Conservation (phyloP, 2,888 invertebrate species). For the Rhagonycha fulva region DNA sequence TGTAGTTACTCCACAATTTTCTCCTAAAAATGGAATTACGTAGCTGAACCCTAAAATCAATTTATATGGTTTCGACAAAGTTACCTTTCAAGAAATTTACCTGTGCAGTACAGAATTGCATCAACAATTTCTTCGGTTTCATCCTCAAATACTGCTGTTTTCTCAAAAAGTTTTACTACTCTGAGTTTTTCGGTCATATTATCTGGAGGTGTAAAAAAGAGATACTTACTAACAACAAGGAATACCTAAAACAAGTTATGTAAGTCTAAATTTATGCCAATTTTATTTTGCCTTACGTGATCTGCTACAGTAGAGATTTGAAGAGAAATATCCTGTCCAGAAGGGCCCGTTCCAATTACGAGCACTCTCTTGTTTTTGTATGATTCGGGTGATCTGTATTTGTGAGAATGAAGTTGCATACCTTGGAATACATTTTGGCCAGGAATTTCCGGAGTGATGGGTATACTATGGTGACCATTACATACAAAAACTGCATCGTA, state of each 20-base stretch:
- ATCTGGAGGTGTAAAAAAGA: conserved; percentile 49
- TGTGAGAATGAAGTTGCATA: conserved; percentile 74
- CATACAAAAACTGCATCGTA: conserved; percentile 76
- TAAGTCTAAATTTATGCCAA: not conserved
- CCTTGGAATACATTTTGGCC: conserved; percentile 70
- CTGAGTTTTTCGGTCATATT: conserved; percentile 62
- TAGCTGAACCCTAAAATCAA: conserved; percentile 58
- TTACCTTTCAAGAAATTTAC: conserved; percentile 49
- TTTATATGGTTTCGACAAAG: not conserved
- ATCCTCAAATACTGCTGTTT: conserved; percentile 61
- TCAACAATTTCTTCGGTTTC: conserved; percentile 64
- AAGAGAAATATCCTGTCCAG: conserved; percentile 76
- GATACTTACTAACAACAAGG: conserved; percentile 16
- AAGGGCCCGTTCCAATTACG: conserved; percentile 86
- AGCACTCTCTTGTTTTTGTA: conserved; percentile 72
- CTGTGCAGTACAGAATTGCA: conserved; percentile 73
- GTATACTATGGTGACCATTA: conserved; percentile 27
- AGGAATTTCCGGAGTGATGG: conserved; percentile 68
- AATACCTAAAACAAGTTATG: conserved; percentile 39
- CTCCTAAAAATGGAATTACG: conserved; percentile 57
- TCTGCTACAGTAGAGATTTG: conserved; percentile 31
- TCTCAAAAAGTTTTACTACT: conserved; percentile 56
- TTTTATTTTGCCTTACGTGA: conserved; percentile 7
- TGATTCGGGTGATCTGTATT: conserved; percentile 72
- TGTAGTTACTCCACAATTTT: conserved; percentile 70